These are phyloP conservation scores for Hippasteria phrygiana DNA, from an alignment of 53 echinoderm and acorn worm genomes.

Conservation along the genomic window DNA sequence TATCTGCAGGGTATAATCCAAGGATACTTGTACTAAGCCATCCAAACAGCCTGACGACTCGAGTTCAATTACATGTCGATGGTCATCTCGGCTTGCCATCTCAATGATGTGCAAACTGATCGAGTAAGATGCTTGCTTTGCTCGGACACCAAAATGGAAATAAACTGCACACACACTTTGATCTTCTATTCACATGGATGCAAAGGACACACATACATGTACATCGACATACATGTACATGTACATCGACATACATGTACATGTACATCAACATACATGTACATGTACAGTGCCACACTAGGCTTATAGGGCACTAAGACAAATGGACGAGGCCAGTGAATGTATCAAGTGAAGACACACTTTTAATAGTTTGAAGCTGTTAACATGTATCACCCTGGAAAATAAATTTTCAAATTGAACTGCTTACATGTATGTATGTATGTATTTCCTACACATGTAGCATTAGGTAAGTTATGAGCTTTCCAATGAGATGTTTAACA, in stretches of 20 bases:
- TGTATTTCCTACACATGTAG: no score
- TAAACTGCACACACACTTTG: no score
- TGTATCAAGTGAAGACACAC: no score
- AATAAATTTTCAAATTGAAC: no score
- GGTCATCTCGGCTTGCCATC: neutral
- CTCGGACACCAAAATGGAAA: neutral
- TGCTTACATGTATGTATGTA: no score
- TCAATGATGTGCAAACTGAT: neutral
- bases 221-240: conserved; percentile 16
- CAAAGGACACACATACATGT: neutral
- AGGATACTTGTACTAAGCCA: neutral
- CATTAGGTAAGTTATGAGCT: no score
- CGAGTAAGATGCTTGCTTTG: neutral
- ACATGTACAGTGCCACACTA: neutral
- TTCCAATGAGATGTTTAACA: no score
- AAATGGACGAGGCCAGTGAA: no score
- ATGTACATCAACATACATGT: conserved; percentile 24
- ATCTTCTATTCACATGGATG: no score
- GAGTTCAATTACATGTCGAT: neutral
- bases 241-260: neutral
- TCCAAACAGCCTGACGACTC: neutral
- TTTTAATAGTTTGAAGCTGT: no score
- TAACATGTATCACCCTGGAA: no score
- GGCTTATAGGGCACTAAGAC: neutral
- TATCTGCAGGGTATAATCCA: conserved; percentile 4